These are phyloP conservation scores for Formica selysi DNA, from an alignment of 1,140 invertebrate species.

Conservation along the genomic window DNA sequence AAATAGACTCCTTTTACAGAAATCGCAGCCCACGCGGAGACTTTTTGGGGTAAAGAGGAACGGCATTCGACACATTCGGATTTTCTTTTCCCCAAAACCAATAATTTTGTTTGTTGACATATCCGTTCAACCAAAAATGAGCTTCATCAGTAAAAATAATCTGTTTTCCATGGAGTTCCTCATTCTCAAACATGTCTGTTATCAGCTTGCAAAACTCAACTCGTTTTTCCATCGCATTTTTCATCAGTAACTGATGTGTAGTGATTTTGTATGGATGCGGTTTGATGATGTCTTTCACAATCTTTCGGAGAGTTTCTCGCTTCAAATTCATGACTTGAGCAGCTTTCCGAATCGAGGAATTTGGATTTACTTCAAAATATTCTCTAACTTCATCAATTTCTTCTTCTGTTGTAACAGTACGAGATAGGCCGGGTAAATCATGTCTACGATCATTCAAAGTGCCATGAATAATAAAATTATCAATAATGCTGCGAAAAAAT, in stretches of 20 bases:
- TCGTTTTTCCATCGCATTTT: slow-evolving; percentile 8
- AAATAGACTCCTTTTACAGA: no score
- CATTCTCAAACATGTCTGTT: background rate
- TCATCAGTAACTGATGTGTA: slow-evolving; percentile 10
- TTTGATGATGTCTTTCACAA: slow-evolving; percentile 18
- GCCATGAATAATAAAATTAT: background rate
- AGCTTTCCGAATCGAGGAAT: slow-evolving; percentile 2
- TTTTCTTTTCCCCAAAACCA: no score
- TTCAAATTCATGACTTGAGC: slow-evolving; percentile 13
- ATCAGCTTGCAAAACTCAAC: background rate
- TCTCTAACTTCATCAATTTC: background rate
- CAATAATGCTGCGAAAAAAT: no score
- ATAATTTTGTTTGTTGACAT: no score
- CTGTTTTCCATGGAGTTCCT: background rate
- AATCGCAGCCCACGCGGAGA: no score
- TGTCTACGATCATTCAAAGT: background rate
- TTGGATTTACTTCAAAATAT: slow-evolving; percentile 2
- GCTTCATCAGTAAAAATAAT: no score
- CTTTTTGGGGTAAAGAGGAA: no score
- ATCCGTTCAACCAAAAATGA: no score
- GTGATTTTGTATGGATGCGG: slow-evolving; percentile 4
- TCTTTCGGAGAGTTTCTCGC: slow-evolving; percentile 21
- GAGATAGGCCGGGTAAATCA: slow-evolving; percentile 2
- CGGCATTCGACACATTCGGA: no score
- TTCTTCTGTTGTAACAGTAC: slow-evolving; percentile 10